Evolutionary conservation across 2,888 invertebrate genomes (phyloP).

Genomic region (Meta bourneti): DNA sequence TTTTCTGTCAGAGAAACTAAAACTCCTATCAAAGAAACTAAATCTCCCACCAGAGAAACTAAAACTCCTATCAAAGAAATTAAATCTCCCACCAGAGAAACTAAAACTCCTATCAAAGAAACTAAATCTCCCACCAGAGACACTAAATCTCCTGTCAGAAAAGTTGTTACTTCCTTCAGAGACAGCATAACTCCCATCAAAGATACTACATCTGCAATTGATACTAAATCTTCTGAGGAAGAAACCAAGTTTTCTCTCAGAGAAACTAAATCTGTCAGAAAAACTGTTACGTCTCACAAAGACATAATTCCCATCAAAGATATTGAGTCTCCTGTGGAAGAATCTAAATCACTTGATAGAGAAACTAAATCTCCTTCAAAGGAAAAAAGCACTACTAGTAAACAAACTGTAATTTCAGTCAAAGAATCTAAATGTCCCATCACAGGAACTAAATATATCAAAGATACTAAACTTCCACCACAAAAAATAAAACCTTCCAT

Average conservation of each 20-base stretch:
- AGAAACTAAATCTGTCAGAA: slow-evolving; percentile 12
- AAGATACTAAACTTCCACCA: not conserved
- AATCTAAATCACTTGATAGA: not conserved
- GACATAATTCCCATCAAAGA: not conserved
- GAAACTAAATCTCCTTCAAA: slow-evolving; percentile 12
- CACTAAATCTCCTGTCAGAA: not conserved
- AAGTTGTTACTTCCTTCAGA: slow-evolving; percentile 1
- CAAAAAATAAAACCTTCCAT: not conserved
- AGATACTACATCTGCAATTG: not conserved
- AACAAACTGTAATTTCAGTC: not conserved
- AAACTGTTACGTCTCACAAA: not conserved
- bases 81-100: slow-evolving; percentile 14
- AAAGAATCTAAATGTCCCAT: not conserved
- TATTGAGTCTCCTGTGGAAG: not conserved
- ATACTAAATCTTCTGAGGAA: not conserved
- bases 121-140: not conserved
- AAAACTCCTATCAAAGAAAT: not conserved
- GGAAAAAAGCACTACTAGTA: not conserved
- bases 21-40: slow-evolving; percentile 3
- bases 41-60: not conserved
- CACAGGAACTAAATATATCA: not conserved
- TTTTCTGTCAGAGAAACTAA: not conserved
- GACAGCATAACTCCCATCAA: slow-evolving; percentile 1
- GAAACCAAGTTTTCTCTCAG: not conserved
- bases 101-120: not conserved